Evolutionary conservation across 2,888 invertebrate species (phyloP).

Genomic region (Polylopha cassiicola): DNA sequence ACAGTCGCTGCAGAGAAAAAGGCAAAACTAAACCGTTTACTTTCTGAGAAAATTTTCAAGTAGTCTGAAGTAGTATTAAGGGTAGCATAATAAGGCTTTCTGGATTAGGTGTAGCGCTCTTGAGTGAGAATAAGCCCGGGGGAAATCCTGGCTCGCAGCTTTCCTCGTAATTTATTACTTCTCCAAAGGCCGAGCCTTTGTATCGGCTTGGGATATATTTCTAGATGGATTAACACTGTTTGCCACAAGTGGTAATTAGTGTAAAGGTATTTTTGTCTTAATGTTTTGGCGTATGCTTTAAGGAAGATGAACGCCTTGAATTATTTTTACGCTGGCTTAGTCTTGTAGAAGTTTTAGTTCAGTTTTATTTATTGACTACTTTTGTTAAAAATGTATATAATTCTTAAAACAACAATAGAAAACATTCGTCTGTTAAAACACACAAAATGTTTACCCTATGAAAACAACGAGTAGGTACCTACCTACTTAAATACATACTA

Average conservation of each 20-base stretch:
- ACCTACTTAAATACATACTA: too few species aligned
- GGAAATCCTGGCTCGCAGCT: constrained; percentile 76
- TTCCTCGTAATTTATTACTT: constrained; percentile 73
- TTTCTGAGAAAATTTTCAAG: constrained; percentile 72
- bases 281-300: constrained; percentile 3
- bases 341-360: too few species aligned
- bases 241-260: constrained; percentile 63
- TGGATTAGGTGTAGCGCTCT: constrained; percentile 75
- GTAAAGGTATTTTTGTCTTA: constrained; percentile 39
- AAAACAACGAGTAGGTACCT: too few species aligned
- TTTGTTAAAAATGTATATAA: too few species aligned
- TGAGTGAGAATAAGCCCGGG: constrained; percentile 76
- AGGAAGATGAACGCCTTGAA: too few species aligned
- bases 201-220: constrained; percentile 75
- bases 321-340: too few species aligned
- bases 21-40: constrained; percentile 58
- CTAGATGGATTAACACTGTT: constrained; percentile 69
- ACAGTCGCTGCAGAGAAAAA: constrained; percentile 35
- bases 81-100: constrained; percentile 77
- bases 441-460: too few species aligned
- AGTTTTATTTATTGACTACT: too few species aligned
- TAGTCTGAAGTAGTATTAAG: constrained; percentile 75
- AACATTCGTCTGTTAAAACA: too few species aligned
- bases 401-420: too few species aligned
- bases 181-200: constrained; percentile 72